Conservation (phyloP, 2,888 invertebrate genomes). For the Leucozona laternaria region DNA sequence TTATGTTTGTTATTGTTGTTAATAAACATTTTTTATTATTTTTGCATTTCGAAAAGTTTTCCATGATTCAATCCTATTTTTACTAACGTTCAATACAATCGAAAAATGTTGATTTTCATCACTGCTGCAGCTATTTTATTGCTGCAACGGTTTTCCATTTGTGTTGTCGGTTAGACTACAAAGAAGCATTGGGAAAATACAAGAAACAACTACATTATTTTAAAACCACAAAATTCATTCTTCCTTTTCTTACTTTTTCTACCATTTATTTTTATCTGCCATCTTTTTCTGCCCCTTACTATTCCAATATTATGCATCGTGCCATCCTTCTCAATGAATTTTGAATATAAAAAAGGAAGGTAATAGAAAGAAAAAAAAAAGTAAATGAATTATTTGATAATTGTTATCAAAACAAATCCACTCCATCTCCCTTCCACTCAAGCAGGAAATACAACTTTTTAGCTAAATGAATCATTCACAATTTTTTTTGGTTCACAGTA, state of each 20-base stretch:
- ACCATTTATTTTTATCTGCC: background rate
- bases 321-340: background rate
- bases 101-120: too few species aligned
- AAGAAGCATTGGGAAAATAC: background rate
- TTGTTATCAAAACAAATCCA: constrained; percentile 26
- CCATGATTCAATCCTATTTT: too few species aligned
- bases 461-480: background rate
- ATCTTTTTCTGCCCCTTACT: background rate
- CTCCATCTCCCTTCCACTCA: constrained; percentile 43
- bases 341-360: background rate
- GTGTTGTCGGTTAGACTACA: background rate
- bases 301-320: background rate
- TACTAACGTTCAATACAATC: too few species aligned
- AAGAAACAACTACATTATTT: background rate
- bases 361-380: background rate
- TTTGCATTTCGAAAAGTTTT: too few species aligned
- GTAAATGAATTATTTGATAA: background rate
- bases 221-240: background rate
- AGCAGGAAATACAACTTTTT: background rate
- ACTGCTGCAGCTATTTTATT: too few species aligned
- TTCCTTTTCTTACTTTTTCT: background rate
- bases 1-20: too few species aligned
- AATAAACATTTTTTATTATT: too few species aligned
- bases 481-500: background rate
- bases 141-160: background rate